Percentiles rank a stretch among this genome's conserved stretches.
phyloP scores from a whole-genome alignment of 2,113 vertebrate species.

The Mesitornis unicolor region DNA sequence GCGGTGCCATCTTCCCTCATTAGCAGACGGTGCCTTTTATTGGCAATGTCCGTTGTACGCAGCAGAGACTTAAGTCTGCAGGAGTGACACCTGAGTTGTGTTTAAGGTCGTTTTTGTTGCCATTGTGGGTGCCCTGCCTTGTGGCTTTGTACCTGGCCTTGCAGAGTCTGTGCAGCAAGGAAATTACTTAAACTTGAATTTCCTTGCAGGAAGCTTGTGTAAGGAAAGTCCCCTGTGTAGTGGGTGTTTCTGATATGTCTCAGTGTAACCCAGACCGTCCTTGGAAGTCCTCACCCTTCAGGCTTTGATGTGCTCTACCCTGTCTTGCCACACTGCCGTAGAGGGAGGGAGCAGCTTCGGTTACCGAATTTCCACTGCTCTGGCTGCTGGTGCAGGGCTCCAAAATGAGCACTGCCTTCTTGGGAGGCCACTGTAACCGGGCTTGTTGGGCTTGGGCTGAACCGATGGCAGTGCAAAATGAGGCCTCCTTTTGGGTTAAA shows the following conservation, averaged over 20 bases:
- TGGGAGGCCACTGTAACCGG: accelerated
- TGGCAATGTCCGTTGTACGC: too few relatives aligned
- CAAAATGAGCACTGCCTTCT: accelerated
- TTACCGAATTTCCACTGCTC: background rate
- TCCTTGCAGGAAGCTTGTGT: too few relatives aligned
- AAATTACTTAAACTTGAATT: too few relatives aligned
- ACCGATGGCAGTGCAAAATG: background rate
- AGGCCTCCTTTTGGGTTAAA: accelerated
- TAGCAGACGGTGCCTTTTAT: too few relatives aligned
- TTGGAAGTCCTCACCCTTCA: background rate
- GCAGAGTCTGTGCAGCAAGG: too few relatives aligned
- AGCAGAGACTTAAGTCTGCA: too few relatives aligned
- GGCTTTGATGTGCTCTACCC: background rate
- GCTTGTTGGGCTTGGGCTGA: too few relatives aligned
- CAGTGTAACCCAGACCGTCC: background rate
- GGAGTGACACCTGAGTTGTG: too few relatives aligned
- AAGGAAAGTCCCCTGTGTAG: accelerated
- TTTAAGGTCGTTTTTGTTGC: too few relatives aligned
- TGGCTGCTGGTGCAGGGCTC: background rate
- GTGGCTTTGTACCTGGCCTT: too few relatives aligned
- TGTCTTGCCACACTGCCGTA: accelerated
- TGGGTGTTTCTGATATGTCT: background rate
- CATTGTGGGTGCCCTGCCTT: too few relatives aligned
- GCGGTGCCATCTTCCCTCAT: too few relatives aligned
- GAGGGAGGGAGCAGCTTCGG: background rate